Base-by-base conservation (phyloP, 2,888 invertebrate genomes). In the Pristionchus japonicus region DNA sequence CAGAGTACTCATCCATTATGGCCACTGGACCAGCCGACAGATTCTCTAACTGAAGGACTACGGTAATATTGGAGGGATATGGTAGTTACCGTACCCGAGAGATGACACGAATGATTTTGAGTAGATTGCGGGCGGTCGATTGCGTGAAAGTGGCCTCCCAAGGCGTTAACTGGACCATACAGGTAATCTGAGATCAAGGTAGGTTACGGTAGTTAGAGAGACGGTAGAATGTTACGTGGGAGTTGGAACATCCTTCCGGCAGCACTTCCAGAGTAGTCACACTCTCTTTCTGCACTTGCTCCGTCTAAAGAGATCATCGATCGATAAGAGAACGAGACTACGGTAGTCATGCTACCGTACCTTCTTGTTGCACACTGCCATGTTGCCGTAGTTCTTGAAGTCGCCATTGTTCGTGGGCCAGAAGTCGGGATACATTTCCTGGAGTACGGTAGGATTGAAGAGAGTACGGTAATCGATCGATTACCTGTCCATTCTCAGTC, bases 171-270 rank as follows among this genome's bases (percentile, higher is more conserved):
- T 83, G 82, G 34, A 83, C 37, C 9, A 83, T 52, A 23, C 82
- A 27, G 0, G 27, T 37, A 31, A 52, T 31, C 82, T 83, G 34
- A 34, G 43, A 27, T 17, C 11, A 37, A 3, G 13, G 6, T 7
- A 20, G 2, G 4, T 37, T 4, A 40, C 17, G 37, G 70, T 40
- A 15, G 11, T 34, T 17, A 34, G 47, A 15, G 31, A 47, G 27
- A 47, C 47, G 47, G 52, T 83, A 83, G 27, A 23, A 20, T 2
- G 17, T 52, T 34, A 52, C 82, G 13, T 52, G 52, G 4, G 82
- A 83, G 23, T 83, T 83, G 49, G 82, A 83, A 52, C 82, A 83
- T 15, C 82, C 82, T 34, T 83, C 82, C 2, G 82, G 82, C 3
- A 83, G 82, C 31, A 83, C 52, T 20, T 83, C 82, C 34, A 83